Evolutionary conservation across 2,888 invertebrate genomes (phyloP), one percentile per base, ranked within the genome.

Genomic region (Acanthosoma haemorrhoidale): DNA sequence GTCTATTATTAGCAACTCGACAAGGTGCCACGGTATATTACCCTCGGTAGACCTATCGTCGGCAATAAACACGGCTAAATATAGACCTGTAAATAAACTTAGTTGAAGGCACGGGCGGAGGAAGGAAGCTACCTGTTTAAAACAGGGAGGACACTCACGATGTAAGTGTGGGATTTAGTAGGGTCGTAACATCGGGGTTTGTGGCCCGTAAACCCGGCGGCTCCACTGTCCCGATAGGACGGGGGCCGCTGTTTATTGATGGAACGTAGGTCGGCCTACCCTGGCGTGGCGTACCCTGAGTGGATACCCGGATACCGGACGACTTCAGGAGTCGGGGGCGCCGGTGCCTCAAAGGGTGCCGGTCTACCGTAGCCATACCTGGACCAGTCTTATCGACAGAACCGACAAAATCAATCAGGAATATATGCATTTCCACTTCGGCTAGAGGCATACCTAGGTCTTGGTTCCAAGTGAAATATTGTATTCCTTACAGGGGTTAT

Each of bases 111-210:
- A 51, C 21, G 29, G 51, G n/a, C 51, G 2, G 41, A 18, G 21
- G 29, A 13, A 51, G 51, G 51, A 51, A 51, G 51, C 51, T 51
- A 51, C 51, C 51, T 51, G 51, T 25, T 51, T n/a, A 51, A 18
- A 5, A 25, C 25, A 9, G 25, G 51, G 29, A 51, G 51, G 51
- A 51, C 51, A 51, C 21, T 25, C 29, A n/a, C 29, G 51, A n/a
- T 51, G 51, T 51, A 51, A 51, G 51, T 25, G 51, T 51, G 51
- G 51, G 51, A 51, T 51, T 51, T 51, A 51, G 51, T 51, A 51
- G 25, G 51, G 51, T 51, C 51, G 51, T 51, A 51, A 51, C 51
- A 6, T 25, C n/a, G 51, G 51, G 51, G 51, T 51, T 51, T 25
- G 51, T 51, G 25, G 51, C 25, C 25, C 51, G 51, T 51, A 51